Percentiles rank a stretch among this genome's conserved stretches.
Evolutionary conservation across 2,888 invertebrate species (phyloP).

Genomic region (Plebejus anna): DNA sequence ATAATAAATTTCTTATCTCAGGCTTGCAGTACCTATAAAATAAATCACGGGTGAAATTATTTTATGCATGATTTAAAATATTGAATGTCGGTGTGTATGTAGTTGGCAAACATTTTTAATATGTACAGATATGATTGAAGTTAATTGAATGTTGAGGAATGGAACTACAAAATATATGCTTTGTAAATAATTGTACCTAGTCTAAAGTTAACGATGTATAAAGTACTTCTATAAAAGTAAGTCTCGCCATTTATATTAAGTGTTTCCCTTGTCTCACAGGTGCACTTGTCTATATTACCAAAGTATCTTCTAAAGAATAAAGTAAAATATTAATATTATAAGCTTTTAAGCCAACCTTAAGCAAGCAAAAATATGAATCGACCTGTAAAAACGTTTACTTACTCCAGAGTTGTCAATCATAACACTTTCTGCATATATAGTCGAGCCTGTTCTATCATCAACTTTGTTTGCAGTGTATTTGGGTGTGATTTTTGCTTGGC

Average conservation of each 20-base stretch:
- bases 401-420: too few relatives aligned
- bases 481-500: constrained; percentile 40
- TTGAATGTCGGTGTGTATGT: constrained; percentile 17
- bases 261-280: background rate
- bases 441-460: background rate
- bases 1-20: constrained; percentile 18
- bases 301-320: too few relatives aligned
- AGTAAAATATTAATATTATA: too few relatives aligned
- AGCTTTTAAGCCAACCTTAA: too few relatives aligned
- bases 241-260: background rate
- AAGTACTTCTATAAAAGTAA: background rate
- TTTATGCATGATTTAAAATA: constrained; percentile 50
- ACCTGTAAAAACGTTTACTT: too few relatives aligned
- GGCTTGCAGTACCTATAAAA: constrained; percentile 41
- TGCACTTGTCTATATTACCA: too few relatives aligned
- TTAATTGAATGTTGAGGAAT: background rate
- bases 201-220: background rate
- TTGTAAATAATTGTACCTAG: background rate
- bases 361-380: too few relatives aligned
- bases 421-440: background rate
- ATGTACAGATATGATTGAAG: background rate
- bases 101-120: background rate
- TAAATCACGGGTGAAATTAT: constrained; percentile 51
- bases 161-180: background rate
- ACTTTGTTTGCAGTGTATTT: constrained; percentile 46